Evolutionary conservation across 2,797 vertebrate genomes (phyloP), one percentile per base, ranked within the genome.

Genomic region (Anolis apletophallus): DNA sequence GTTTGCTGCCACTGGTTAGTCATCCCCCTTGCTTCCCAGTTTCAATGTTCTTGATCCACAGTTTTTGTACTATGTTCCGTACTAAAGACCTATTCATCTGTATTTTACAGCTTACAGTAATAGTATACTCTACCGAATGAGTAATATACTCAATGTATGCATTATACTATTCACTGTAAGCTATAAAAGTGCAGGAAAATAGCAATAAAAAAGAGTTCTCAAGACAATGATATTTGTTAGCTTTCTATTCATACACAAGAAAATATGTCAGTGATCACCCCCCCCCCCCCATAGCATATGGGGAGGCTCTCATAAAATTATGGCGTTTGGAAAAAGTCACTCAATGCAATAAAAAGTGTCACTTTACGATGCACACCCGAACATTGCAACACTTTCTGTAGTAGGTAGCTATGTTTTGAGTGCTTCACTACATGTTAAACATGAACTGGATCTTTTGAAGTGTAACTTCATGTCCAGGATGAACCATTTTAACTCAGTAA

Each of bases 361-460:
- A 34, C 46, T 23, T 78, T 40, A 67, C 32, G 59, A 40, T 40
- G 36, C 29, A 52, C 14, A n/a, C 52, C 67, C 87, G 85, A 75
- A 11, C 0, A 29, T 64, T 88, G n/a, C 17, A 73, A 89, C 88
- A 92, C 87, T 94, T 61, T 91, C 86, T 91, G 88, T 89, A 91
- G 92, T 91, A 90, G 77, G 29, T 80, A 89, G 73, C 84, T 29
- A 50, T 88, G 72, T 74, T 82, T 87, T 83, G 34, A 84, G 21
- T 87, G 90, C 78, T 80, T 46, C 79, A 91, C 76, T 36, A 14
- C 50, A 3, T 84, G n/a, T 90, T 93, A 93, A 93, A 92, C 93
- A 89, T 93, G 92, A 92, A 90, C 89, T 87, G 87, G 87, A 93
- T 92, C 26, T 0, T 78, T 57, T 91, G 90, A 91, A 92, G 93